Evolutionary conservation across 1,140 invertebrate genomes (phyloP).

Genomic region (Stenopsyche tienmushanensis): DNA sequence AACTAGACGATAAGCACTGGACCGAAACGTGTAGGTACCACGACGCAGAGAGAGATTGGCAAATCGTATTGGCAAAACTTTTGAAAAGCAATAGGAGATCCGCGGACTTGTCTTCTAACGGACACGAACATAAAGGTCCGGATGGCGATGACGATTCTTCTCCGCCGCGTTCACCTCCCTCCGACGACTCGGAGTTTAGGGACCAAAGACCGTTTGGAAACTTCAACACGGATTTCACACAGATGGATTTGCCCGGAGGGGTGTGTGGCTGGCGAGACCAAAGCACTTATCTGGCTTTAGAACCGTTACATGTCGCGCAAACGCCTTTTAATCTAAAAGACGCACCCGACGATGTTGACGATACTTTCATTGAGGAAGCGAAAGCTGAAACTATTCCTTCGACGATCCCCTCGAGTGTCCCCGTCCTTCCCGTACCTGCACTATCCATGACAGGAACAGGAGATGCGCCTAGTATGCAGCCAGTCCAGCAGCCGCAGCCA

Average conservation of each 20-base stretch:
- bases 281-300: constrained; percentile 72
- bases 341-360: background rate
- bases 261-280: constrained; percentile 81
- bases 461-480: constrained; percentile 16
- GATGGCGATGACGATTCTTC: constrained; percentile 60
- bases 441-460: constrained; percentile 33
- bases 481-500: constrained; percentile 2
- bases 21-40: constrained; percentile 60
- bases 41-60: constrained; percentile 63
- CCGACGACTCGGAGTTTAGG: constrained; percentile 22
- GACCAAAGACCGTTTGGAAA: background rate
- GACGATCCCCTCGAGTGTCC: background rate
- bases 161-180: constrained; percentile 46
- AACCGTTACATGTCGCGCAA: constrained; percentile 44
- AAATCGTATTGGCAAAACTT: constrained; percentile 52
- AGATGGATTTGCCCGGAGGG: constrained; percentile 73
- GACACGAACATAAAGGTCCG: constrained; percentile 59
- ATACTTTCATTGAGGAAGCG: constrained; percentile 20
- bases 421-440: constrained; percentile 29
- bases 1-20: constrained; percentile 62
- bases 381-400: constrained; percentile 17
- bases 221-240: constrained; percentile 65
- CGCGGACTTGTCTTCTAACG: constrained; percentile 47
- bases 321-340: background rate
- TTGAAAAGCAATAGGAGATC: constrained; percentile 47